Evolutionary conservation across 2,113 vertebrate genomes (phyloP).

Genomic region (Pogona vitticeps): DNA sequence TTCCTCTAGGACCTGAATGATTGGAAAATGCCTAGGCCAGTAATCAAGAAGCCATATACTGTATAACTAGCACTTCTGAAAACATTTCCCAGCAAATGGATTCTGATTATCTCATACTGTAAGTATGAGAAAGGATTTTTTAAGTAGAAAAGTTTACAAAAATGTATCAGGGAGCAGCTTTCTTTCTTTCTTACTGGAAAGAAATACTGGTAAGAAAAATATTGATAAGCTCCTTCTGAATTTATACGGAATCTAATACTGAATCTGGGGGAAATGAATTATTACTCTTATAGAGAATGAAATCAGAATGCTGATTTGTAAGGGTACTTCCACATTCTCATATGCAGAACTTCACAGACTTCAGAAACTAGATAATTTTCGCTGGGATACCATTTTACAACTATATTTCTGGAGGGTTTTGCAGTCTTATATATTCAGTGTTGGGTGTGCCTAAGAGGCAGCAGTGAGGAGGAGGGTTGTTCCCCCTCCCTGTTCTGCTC

Average conservation of each 20-base stretch:
- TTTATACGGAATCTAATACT: background rate
- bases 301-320: background rate
- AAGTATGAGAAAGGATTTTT: slow-evolving; percentile 28
- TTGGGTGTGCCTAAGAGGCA: no score
- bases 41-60: background rate
- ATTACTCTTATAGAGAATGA: background rate
- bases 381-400: no score
- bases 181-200: background rate
- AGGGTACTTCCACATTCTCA: background rate
- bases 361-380: background rate
- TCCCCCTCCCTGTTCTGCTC: no score
- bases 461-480: no score
- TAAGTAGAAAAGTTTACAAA: background rate
- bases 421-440: no score
- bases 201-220: background rate
- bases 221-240: background rate
- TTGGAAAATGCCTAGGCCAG: slow-evolving; percentile 23
- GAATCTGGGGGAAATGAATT: background rate
- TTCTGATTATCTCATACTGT: background rate
- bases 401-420: no score
- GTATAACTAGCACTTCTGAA: background rate
- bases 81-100: background rate
- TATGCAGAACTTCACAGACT: background rate
- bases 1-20: slow-evolving; percentile 21
- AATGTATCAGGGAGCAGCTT: background rate